These are phyloP conservation scores for Chloromyia formosa DNA, from an alignment of 2,888 invertebrate species.

Conservation along the genomic window DNA sequence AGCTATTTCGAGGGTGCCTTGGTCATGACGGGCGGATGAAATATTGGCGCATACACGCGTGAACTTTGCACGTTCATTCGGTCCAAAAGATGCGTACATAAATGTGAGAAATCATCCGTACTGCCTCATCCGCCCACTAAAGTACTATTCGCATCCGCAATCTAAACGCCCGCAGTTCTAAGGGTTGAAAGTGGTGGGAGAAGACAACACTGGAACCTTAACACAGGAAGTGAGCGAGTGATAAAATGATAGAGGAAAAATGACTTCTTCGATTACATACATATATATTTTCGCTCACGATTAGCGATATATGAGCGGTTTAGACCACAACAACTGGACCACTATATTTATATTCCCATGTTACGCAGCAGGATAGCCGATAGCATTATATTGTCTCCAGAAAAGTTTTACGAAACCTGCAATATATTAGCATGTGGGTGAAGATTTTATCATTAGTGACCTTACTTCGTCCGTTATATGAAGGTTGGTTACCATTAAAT, in stretches of 20 bases:
- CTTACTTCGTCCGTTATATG: too few species aligned
- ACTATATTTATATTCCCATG: neutral
- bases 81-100: conserved; percentile 39
- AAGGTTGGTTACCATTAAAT: too few species aligned
- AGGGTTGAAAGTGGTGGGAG: conserved; percentile 47
- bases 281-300: neutral
- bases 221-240: conserved; percentile 49
- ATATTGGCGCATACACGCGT: conserved; percentile 41
- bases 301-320: too few species aligned
- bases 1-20: conserved; percentile 45
- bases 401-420: too few species aligned
- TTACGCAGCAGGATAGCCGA: neutral
- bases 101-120: conserved; percentile 40
- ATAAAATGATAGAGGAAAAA: conserved; percentile 50
- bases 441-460: too few species aligned
- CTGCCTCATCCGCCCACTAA: conserved; percentile 41
- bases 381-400: neutral
- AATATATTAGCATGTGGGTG: too few species aligned
- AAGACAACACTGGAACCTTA: conserved; percentile 15
- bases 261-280: conserved; percentile 31
- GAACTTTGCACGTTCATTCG: neutral
- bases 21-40: conserved; percentile 34
- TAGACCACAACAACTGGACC: too few species aligned
- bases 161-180: conserved; percentile 16
- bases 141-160: conserved; percentile 34